These are phyloP conservation scores for Simalia tracyae DNA, from an alignment of 2,797 vertebrate species.

Conservation along the genomic window DNA sequence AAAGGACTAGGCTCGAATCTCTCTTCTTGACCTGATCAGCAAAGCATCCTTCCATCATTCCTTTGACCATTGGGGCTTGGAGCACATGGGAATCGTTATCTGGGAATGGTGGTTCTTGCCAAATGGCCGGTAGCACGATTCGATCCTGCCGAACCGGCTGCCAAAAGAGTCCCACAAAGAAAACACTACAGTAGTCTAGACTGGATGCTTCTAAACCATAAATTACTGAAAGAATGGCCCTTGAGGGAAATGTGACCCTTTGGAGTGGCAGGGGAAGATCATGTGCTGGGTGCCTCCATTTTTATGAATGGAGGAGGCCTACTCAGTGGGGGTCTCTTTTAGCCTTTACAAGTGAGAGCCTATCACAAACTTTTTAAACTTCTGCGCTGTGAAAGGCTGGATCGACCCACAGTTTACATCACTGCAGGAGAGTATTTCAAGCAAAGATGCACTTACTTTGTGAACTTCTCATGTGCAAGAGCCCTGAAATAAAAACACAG, in stretches of 20 bases:
- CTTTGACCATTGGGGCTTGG: neutral
- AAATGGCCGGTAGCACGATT: neutral
- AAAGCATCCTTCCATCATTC: neutral
- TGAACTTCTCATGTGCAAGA: conserved; percentile 97
- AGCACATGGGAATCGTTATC: neutral
- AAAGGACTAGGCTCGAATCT: neutral
- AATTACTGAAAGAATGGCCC: no score
- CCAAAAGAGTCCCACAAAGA: neutral
- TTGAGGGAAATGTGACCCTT: neutral
- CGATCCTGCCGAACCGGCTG: neutral
- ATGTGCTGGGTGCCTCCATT: neutral
- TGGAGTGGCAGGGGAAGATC: neutral
- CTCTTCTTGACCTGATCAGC: neutral
- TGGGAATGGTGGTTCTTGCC: neutral
- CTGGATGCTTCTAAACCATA: no score
- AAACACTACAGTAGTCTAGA: neutral
- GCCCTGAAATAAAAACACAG: conserved; percentile 80
- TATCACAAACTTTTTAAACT: neutral
- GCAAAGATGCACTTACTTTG: conserved; percentile 87
- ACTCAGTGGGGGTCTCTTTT: neutral
- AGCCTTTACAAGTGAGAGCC: neutral
- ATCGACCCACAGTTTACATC: neutral
- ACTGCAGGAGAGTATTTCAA: conserved; percentile 25
- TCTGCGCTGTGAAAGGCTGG: conserved; percentile 4
- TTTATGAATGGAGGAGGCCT: neutral